Conservation (phyloP, 2,113 vertebrate genomes). For the Dasypus novemcinctus region DNA sequence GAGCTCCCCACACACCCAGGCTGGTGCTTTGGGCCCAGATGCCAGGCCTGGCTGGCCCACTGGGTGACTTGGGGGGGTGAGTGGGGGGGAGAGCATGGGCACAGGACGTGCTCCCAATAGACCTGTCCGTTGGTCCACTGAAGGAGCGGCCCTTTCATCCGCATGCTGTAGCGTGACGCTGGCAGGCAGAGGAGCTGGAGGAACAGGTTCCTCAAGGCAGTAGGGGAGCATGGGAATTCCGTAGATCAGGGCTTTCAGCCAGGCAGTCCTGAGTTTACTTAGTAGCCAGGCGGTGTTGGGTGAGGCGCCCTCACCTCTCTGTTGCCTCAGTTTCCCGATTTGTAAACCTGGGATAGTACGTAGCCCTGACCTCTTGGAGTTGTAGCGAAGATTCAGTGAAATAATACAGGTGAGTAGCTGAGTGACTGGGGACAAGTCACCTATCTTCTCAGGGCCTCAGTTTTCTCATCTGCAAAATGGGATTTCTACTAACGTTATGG, state of each 20-base stretch:
- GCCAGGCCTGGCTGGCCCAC: neutral
- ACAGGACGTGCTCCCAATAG: neutral
- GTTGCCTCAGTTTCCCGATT: neutral
- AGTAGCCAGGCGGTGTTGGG: neutral
- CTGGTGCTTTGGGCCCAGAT: neutral
- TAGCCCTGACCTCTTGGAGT: neutral
- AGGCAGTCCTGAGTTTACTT: neutral
- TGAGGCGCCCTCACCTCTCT: neutral
- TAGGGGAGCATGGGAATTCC: neutral
- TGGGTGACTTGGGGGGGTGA: neutral
- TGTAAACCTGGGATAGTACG: neutral
- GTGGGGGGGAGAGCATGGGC: neutral
- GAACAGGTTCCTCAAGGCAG: neutral
- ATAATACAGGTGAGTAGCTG: neutral
- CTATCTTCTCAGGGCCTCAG: neutral
- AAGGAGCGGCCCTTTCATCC: neutral
- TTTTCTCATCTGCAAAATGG: neutral
- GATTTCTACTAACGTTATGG: neutral
- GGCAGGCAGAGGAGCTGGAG: neutral
- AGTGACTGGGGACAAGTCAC: neutral
- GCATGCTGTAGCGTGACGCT: fast-evolving
- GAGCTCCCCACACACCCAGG: neutral
- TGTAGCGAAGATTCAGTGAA: neutral
- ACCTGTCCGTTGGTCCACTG: too few species aligned
- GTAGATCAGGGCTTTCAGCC: neutral